Base-by-base conservation (phyloP, 2,888 invertebrate species). In the Pardosa pseudoannulata region DNA sequence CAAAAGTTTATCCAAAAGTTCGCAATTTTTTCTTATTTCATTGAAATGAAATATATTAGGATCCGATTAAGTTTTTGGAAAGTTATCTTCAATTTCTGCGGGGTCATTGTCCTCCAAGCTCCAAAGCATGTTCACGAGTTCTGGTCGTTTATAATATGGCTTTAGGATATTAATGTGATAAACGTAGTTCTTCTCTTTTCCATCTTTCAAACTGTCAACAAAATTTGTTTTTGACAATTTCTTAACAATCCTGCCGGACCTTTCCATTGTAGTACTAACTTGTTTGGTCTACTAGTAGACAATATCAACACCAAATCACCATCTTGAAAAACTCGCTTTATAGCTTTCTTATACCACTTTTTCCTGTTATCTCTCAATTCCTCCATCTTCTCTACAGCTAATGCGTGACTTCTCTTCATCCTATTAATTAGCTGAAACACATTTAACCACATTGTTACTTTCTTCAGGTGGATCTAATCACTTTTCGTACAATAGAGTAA, bases 401-500 rank as follows among this genome's bases (percentile, higher is more conserved):
- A 1, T 9, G 76, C 83, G 36, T 83, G 65, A 39, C 72, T 65
- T 7, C 9, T 65, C 29, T 78, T 78, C 16, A 72, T 29, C 1
- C 56, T 1, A 78, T 39, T 0, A 78, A 39, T 3, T 72, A n/a
- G n/a, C 39, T n/a, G 65, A 78, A 0, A 83, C 76, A 50, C 72
- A 71, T 0, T 27, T 23, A 0, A 78, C 28, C 0, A 78, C 78
- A 41, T 7, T 23, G 23, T n/a, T 19, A 0, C 67, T 56, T 23
- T 50, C 67, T 19, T 19, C 9, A 0, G 16, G 5, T 0, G 32
- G 2, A 13, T 56, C 73, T 29, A 23, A 46, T 28, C 67, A 32
- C n/a, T 82, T 62, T 28, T 71, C 46, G n/a, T 82, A 82, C 19
- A 83, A 29, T 19, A 78, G 28, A 3, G 65, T 67, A 9, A 29